Percentiles rank a stretch among this genome's conserved stretches.
Conservation (phyloP, 1,140 invertebrate species). For the Ruditapes philippinarum region DNA sequence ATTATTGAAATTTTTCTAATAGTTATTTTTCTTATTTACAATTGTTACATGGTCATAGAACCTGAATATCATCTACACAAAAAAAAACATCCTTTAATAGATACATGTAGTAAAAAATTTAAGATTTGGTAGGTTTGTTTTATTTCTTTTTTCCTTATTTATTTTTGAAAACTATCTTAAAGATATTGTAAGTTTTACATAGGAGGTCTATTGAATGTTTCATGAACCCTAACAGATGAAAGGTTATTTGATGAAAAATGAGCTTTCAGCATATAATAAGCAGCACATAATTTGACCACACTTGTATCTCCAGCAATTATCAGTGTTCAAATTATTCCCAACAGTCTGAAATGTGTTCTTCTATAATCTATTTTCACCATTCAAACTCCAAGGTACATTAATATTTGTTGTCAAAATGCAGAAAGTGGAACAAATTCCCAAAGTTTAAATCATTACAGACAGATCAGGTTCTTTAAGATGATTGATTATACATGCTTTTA, state of each 20-base stretch:
- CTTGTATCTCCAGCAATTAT: slow-evolving; percentile 2
- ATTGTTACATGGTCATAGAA: no score
- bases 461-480: slow-evolving; percentile 41
- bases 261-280: background rate
- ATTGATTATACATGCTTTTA: slow-evolving; percentile 60
- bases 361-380: slow-evolving; percentile 12
- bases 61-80: no score
- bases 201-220: background rate
- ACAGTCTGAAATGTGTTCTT: background rate
- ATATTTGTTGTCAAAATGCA: slow-evolving; percentile 36
- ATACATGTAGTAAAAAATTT: no score
- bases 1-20: no score
- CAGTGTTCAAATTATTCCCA: slow-evolving; percentile 22
- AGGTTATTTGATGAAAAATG: slow-evolving; percentile 40
- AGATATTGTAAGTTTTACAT: no score
- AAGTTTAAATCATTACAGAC: slow-evolving; percentile 22
- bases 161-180: no score
- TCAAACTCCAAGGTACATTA: slow-evolving; percentile 44
- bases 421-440: slow-evolving; percentile 29
- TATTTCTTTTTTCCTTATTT: no score
- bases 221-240: slow-evolving; percentile 29
- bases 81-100: no score
- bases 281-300: slow-evolving; percentile 25
- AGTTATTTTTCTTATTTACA: no score
- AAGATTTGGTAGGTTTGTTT: no score